These are phyloP conservation scores for Glyphotaelius pellucidus DNA, from an alignment of 2,888 invertebrate genomes.

Conservation along the genomic window DNA sequence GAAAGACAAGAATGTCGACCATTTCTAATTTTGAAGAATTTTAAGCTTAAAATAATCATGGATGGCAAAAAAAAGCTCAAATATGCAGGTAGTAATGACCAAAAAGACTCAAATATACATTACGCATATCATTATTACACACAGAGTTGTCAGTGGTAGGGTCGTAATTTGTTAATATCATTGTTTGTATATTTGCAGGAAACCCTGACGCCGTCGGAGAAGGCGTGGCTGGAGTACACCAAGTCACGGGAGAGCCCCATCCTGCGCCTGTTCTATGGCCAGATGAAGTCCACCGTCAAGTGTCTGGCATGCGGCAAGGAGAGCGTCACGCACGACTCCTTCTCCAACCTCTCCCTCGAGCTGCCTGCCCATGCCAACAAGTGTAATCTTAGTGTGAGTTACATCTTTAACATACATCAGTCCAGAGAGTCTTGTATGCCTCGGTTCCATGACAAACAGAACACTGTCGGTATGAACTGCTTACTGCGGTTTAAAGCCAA, in stretches of 20 bases:
- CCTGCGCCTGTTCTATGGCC: constrained; percentile 89
- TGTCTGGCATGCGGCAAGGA: constrained; percentile 85
- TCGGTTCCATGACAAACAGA: too few species aligned
- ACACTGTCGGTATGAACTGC: neutral
- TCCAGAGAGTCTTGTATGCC: neutral
- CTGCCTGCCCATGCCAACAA: constrained; percentile 80
- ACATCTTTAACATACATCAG: neutral
- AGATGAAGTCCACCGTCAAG: constrained; percentile 88
- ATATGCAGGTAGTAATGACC: too few species aligned
- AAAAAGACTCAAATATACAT: too few species aligned
- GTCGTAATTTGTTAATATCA: neutral
- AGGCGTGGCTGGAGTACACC: constrained; percentile 86
- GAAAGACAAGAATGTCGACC: too few species aligned
- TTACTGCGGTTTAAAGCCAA: too few species aligned
- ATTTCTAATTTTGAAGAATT: too few species aligned
- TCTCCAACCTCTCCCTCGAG: constrained; percentile 90
- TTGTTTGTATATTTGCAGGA: constrained; percentile 69
- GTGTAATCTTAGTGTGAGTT: constrained; percentile 80
- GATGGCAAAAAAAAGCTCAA: too few species aligned
- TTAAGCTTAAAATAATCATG: too few species aligned
- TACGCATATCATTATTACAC: too few species aligned
- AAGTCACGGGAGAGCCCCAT: constrained; percentile 84
- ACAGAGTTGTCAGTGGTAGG: too few species aligned
- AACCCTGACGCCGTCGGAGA: constrained; percentile 73
- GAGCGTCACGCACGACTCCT: constrained; percentile 91